These are phyloP conservation scores for Lathamus discolor DNA, from an alignment of 2,113 vertebrate species.

Conservation along the genomic window DNA sequence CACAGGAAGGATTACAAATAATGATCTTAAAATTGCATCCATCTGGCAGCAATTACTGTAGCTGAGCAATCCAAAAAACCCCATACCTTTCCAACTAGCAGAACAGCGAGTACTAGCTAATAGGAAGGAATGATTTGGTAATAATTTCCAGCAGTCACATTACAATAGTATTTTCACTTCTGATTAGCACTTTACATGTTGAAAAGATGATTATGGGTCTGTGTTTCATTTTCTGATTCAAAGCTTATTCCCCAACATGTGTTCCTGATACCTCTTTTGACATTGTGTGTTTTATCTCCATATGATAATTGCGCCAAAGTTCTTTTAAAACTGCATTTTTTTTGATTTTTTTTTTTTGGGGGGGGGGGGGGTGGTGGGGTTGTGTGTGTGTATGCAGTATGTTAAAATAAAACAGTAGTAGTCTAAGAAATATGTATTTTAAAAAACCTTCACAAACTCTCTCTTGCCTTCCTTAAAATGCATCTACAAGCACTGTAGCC, in stretches of 20 bases:
- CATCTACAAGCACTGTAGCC: rapidly evolving
- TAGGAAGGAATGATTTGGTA: slow-evolving; percentile 1
- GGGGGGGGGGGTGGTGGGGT: background rate
- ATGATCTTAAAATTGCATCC: slow-evolving; percentile 28
- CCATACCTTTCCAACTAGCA: background rate
- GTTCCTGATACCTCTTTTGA: background rate
- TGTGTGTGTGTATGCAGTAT: background rate
- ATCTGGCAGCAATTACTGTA: slow-evolving; percentile 44
- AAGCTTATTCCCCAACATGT: background rate
- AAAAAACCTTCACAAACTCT: background rate
- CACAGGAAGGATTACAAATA: slow-evolving; percentile 31
- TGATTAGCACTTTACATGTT: background rate
- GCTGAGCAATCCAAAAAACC: background rate
- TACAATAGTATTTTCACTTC: background rate
- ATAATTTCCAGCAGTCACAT: background rate
- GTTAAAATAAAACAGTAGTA: background rate
- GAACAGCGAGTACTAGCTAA: background rate
- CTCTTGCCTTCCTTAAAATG: background rate
- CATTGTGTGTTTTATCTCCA: background rate
- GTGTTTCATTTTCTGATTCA: background rate
- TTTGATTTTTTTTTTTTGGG: background rate
- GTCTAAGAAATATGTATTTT: background rate
- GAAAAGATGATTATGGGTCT: background rate
- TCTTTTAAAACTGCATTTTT: background rate
- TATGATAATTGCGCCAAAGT: background rate